Base-by-base conservation (phyloP, 1,140 invertebrate species). In the Macrobrachium nipponense region DNA sequence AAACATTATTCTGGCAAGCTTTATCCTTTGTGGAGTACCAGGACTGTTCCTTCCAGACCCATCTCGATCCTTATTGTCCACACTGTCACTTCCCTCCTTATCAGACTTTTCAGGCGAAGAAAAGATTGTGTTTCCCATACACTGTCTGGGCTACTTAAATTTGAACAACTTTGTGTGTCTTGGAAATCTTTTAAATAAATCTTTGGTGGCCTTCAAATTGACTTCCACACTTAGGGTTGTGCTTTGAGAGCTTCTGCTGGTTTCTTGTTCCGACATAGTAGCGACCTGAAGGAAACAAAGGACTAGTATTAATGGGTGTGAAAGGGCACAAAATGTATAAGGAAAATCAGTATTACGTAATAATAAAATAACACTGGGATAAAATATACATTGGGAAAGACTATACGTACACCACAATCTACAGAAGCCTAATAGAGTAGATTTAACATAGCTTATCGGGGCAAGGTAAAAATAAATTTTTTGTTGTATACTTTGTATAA, bases 261-360 rank as follows among this genome's bases (percentile, higher is more conserved):
- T 86, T 77, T 86, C 83, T 73, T 86, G 83, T 44, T 86, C 83
- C 64, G 77, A 86, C 83, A 86, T 86, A 86, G 83, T 80, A 62
- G 60, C 79, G 18, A 73, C 66, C 83, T 86, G 83, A 17, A 51
- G 58, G 20, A 44, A 70, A 68, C 70, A 70, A 20, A 15, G 18
- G 68, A n/a, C 14, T 18, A 5, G 7, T 20, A 17, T 64, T 14
- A n/a, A n/a, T n/a, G n/a, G 51, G 51, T 12, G 0, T 10, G 51
- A 51, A 8, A 51, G 5, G 8, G 12, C 51, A 51, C 51, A 51
- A 51, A 51, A 51, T 10, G 5, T 51, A 3, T 36, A 51, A 51
- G 51, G 7, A 12, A 51, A 10, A 51, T 51, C 51, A 51, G 12
- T 12, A 51, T 5, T 10, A 3, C 51, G 8, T 8, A 10, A 12